Conservation (phyloP, 2,888 invertebrate genomes). For the Leucoptera coffeella region DNA sequence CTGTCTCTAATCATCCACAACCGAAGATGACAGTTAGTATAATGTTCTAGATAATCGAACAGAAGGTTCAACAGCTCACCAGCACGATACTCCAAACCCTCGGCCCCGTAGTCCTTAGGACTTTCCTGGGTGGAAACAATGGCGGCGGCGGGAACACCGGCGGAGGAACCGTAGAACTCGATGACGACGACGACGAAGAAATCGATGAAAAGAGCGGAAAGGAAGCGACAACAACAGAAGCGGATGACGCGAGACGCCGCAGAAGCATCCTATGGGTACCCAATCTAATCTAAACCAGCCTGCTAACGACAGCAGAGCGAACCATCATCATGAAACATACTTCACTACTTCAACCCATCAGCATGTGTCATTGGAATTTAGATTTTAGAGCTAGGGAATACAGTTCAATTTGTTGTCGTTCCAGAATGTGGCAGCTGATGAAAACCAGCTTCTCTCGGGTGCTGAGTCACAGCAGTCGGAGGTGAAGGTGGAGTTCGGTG, state of each 20-base stretch:
- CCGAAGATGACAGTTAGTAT: too few relatives aligned
- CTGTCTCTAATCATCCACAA: too few relatives aligned
- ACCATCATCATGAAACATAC: too few relatives aligned
- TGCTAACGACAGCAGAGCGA: slow-evolving; percentile 42
- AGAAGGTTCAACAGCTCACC: slow-evolving; percentile 69
- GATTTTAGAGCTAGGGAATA: too few relatives aligned
- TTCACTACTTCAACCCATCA: slow-evolving; percentile 16
- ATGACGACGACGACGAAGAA: slow-evolving; percentile 46
- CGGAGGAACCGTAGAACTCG: slow-evolving; percentile 29
- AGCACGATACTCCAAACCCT: slow-evolving; percentile 67
- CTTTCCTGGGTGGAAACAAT: slow-evolving; percentile 46
- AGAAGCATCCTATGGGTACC: slow-evolving; percentile 3
- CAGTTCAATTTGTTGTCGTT: too few relatives aligned
- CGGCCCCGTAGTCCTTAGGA: slow-evolving; percentile 65
- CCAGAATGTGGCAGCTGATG: slow-evolving; percentile 34
- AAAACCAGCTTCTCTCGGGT: slow-evolving; percentile 42
- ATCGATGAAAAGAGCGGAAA: slow-evolving; percentile 53
- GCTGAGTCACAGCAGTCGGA: slow-evolving; percentile 59
- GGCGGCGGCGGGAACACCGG: slow-evolving; percentile 31
- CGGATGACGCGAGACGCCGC: neutral
- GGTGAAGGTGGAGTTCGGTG: slow-evolving; percentile 56
- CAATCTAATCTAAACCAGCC: slow-evolving; percentile 32
- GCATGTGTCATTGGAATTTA: slow-evolving; percentile 11
- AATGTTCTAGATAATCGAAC: slow-evolving; percentile 64
- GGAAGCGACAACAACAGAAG: slow-evolving; percentile 9